phyloP scores from a whole-genome alignment of 2,888 invertebrate species.

The Chrysodeixis includens region DNA sequence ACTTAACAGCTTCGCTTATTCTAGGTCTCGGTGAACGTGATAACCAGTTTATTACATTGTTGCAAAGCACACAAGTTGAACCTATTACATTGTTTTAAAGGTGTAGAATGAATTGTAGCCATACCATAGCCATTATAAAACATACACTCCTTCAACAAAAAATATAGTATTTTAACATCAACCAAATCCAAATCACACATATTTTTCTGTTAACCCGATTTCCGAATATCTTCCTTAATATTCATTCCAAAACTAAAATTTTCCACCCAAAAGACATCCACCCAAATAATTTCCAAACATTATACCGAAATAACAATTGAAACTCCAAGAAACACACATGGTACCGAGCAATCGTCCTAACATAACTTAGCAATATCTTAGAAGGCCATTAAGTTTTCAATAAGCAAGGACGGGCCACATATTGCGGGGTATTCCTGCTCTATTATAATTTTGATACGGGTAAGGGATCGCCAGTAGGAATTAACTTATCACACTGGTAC shows the following conservation, averaged over 20 bases:
- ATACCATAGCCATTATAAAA: too few relatives aligned
- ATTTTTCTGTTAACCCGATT: too few relatives aligned
- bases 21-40: too few relatives aligned
- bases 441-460: constrained; percentile 88
- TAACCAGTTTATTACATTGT: too few relatives aligned
- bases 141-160: too few relatives aligned
- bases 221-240: too few relatives aligned
- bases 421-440: constrained; percentile 75
- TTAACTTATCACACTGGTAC: constrained; percentile 87
- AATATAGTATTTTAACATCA: too few relatives aligned
- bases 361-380: constrained; percentile 72
- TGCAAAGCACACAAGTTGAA: too few relatives aligned
- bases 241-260: neutral
- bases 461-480: constrained; percentile 86
- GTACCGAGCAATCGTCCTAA: constrained; percentile 56
- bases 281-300: constrained; percentile 36
- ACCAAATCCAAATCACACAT: too few relatives aligned
- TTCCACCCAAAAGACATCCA: neutral
- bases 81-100: too few relatives aligned
- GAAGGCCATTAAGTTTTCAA: constrained; percentile 82
- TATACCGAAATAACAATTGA: constrained; percentile 21
- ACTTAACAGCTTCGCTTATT: too few relatives aligned
- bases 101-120: too few relatives aligned
- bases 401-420: constrained; percentile 76
- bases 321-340: constrained; percentile 53